Conservation (phyloP, 2,113 vertebrate species). For the Poecilia latipinna region DNA sequence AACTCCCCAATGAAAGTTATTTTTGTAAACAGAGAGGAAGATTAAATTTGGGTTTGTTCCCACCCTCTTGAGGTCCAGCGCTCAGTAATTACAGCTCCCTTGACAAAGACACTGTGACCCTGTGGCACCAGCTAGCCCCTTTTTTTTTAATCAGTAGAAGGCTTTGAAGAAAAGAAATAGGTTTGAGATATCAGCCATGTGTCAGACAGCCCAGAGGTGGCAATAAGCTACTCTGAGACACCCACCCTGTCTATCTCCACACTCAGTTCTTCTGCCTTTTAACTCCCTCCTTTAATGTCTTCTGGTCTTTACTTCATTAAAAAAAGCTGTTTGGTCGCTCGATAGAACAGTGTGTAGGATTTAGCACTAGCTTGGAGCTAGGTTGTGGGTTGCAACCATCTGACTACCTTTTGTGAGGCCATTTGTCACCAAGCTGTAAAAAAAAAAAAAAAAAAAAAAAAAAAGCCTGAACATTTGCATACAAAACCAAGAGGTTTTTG, state of each 20-base stretch:
- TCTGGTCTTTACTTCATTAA: conserved; percentile 25
- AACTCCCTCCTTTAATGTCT: conserved; percentile 38
- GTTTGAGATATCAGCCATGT: conserved; percentile 43
- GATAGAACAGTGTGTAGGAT: not conserved
- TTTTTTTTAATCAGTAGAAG: conserved; percentile 61
- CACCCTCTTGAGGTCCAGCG: conserved; percentile 53
- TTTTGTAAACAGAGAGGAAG: conserved; percentile 63
- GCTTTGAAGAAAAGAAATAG: conserved; percentile 67
- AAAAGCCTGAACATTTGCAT: not conserved
- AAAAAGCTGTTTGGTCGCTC: not conserved
- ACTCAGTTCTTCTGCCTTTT: conserved; percentile 44
- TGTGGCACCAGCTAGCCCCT: conserved; percentile 54
- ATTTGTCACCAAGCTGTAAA: not conserved
- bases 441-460: not conserved
- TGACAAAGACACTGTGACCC: conserved; percentile 70
- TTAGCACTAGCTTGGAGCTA: not conserved
- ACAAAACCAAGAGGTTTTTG: not conserved
- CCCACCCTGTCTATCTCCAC: conserved; percentile 26
- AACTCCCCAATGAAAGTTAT: conserved; percentile 54
- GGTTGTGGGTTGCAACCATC: not conserved
- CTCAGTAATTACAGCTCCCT: conserved; percentile 70
- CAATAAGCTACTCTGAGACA: conserved; percentile 33
- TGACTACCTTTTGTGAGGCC: not conserved
- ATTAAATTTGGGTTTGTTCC: conserved; percentile 61
- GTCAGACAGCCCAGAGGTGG: conserved; percentile 36